phyloP scores from a whole-genome alignment of 2,113 vertebrate species.

The Coptodon rendalli region DNA sequence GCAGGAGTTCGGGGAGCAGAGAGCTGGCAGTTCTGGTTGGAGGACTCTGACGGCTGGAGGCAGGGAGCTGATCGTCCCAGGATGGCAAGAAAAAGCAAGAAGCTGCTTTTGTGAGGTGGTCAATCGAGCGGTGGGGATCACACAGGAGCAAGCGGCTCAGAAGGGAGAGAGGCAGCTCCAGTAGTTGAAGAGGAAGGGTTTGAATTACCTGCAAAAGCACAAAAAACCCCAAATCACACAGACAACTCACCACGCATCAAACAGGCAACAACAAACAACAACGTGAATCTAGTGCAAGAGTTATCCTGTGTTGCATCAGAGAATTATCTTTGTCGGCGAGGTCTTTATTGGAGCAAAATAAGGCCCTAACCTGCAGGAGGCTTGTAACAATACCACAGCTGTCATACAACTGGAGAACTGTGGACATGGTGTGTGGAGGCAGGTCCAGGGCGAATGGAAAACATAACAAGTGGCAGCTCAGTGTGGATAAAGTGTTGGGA shows the following conservation, averaged over 20 bases:
- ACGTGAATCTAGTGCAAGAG: slow-evolving; percentile 13
- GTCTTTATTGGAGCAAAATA: background rate
- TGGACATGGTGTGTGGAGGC: slow-evolving; percentile 36
- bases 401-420: slow-evolving; percentile 61
- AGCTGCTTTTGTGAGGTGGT: slow-evolving; percentile 64
- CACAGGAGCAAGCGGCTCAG: slow-evolving; percentile 78
- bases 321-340: background rate
- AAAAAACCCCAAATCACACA: slow-evolving; percentile 10
- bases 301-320: slow-evolving; percentile 50
- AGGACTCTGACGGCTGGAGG: background rate
- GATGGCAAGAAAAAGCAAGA: slow-evolving; percentile 55
- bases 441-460: slow-evolving; percentile 72
- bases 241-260: slow-evolving; percentile 38
- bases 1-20: slow-evolving; percentile 65
- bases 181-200: slow-evolving; percentile 54
- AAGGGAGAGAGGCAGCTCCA: slow-evolving; percentile 81
- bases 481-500: slow-evolving; percentile 47
- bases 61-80: background rate
- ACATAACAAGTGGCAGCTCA: slow-evolving; percentile 73
- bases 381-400: slow-evolving; percentile 52
- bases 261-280: slow-evolving; percentile 34
- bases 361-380: slow-evolving; percentile 66
- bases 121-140: slow-evolving; percentile 60
- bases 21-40: slow-evolving; percentile 56
- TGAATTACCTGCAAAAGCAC: slow-evolving; percentile 75